A percentile compares a stretch with the other conserved stretches of the same genome.
Conservation (phyloP, 2,888 invertebrate species). For the Caenorhabditis panamensis region DNA sequence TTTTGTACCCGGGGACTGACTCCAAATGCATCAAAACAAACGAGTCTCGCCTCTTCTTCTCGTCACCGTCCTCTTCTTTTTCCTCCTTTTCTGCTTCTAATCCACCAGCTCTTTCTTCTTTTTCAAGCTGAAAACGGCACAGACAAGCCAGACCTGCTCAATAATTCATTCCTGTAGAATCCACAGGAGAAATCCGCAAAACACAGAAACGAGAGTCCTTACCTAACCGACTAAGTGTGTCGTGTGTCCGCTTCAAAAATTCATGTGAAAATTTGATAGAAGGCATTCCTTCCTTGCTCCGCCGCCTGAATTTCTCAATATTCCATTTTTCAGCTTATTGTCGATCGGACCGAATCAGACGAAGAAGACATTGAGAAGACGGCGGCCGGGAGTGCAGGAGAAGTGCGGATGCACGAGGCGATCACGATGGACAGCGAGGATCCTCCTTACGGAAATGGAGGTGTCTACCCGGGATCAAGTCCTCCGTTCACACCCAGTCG, state of each 20-base stretch:
- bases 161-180: conserved; percentile 25
- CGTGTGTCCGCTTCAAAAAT: conserved; percentile 17
- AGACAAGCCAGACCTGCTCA: conserved; percentile 12
- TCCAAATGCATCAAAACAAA: conserved; percentile 26
- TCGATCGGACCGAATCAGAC: conserved; percentile 68
- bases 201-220: not conserved
- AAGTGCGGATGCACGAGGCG: conserved; percentile 32
- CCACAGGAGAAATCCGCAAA: not conserved
- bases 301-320: not conserved
- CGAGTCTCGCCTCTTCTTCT: conserved; percentile 10
- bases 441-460: conserved; percentile 61
- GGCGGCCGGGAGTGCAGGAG: conserved; percentile 19
- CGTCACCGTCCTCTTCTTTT: conserved; percentile 9
- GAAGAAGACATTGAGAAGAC: conserved; percentile 67
- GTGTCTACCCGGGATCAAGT: conserved; percentile 68
- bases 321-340: conserved; percentile 65
- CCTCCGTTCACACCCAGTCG: conserved; percentile 63
- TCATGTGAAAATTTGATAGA: conserved; percentile 25
- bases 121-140: conserved; percentile 17
- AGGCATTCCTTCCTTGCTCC: not conserved
- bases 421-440: conserved; percentile 52
- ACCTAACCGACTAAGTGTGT: too few species aligned
- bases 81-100: conserved; percentile 7
- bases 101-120: conserved; percentile 12
- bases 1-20: conserved; percentile 11